A percentile compares a stretch with the other conserved stretches of the same genome.
phyloP scores from a whole-genome alignment of 2,113 vertebrate genomes.

The Junco hyemalis region DNA sequence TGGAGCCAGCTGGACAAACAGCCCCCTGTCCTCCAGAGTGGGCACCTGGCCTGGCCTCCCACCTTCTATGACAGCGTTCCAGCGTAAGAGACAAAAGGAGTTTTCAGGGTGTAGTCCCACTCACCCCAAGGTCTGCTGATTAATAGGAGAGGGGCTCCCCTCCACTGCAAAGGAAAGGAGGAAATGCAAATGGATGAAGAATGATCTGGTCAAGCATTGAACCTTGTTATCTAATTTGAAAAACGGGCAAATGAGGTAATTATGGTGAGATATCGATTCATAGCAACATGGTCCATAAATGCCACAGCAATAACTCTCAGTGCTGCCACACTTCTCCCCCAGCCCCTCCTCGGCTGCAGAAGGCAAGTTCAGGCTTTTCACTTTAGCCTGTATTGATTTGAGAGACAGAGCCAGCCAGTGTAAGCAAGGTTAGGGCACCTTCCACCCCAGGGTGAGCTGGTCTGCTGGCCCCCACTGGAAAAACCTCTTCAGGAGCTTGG shows the following conservation, averaged over 20 bases:
- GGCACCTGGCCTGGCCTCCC: not conserved
- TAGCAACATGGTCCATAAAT: constrained; percentile 37
- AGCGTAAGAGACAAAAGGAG: not conserved
- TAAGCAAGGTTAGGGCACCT: not conserved
- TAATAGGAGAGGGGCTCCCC: not conserved
- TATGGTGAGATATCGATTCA: constrained; percentile 57
- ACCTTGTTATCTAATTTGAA: constrained; percentile 62
- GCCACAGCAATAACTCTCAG: constrained; percentile 50
- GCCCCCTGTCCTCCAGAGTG: fast-evolving
- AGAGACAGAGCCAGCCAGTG: not conserved
- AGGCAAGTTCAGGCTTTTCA: not conserved
- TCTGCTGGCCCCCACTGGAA: not conserved
- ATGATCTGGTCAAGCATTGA: constrained; percentile 17
- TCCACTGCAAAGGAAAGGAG: not conserved
- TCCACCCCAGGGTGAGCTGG: not conserved
- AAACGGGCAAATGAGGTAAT: constrained; percentile 65
- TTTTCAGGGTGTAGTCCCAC: not conserved
- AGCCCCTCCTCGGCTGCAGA: not conserved
- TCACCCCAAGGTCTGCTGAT: not conserved
- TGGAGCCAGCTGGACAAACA: not conserved
- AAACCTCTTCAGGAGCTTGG: not conserved
- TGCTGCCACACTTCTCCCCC: not conserved
- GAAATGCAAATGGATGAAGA: constrained; percentile 19
- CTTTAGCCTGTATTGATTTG: not conserved
- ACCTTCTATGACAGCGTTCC: not conserved